Conservation (phyloP, 2,113 vertebrate species). For the Channa argus region DNA sequence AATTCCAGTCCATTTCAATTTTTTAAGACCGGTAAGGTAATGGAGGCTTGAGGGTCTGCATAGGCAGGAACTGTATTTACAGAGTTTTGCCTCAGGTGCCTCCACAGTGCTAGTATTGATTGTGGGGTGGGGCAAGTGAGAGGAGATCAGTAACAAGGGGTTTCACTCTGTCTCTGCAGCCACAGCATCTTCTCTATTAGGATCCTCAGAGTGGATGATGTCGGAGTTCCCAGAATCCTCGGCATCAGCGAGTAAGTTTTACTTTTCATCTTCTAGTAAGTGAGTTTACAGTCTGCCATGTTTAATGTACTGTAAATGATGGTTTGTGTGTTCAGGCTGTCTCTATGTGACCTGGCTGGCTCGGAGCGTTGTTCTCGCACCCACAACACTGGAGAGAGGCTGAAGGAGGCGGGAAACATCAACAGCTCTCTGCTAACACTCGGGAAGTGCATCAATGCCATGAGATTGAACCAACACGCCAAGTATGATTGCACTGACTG, state of each 20-base stretch:
- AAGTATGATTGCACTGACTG: conserved; percentile 83
- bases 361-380: conserved; percentile 94
- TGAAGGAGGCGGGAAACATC: conserved; percentile 96
- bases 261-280: too few relatives aligned
- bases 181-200: conserved; percentile 95
- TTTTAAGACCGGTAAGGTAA: too few relatives aligned
- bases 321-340: conserved; percentile 78
- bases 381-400: conserved; percentile 91
- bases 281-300: background rate
- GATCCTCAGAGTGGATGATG: conserved; percentile 88
- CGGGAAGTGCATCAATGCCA: conserved; percentile 93
- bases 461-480: conserved; percentile 89
- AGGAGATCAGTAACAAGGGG: too few relatives aligned
- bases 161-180: conserved; percentile 77
- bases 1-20: too few relatives aligned
- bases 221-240: conserved; percentile 82
- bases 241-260: conserved; percentile 92
- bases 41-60: too few relatives aligned
- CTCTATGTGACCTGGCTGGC: conserved; percentile 94
- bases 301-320: background rate
- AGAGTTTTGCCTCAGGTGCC: too few relatives aligned
- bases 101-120: too few relatives aligned
- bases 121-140: too few relatives aligned
- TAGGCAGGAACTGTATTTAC: too few relatives aligned
- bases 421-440: conserved; percentile 92